phyloP scores from a whole-genome alignment of 2,797 vertebrate genomes.

The Spatula clypeata region DNA sequence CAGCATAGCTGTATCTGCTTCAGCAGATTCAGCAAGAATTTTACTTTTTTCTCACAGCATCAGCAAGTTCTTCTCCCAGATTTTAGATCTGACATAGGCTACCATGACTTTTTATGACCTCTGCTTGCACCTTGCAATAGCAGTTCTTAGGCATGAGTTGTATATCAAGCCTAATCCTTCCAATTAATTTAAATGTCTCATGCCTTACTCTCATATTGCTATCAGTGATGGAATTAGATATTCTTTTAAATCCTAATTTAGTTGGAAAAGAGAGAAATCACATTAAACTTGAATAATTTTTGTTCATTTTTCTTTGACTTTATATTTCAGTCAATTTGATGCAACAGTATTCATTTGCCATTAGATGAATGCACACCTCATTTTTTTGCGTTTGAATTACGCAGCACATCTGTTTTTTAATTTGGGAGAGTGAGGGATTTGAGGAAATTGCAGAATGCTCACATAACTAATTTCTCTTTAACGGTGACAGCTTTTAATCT shows the following conservation, averaged over 20 bases:
- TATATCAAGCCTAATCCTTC: not conserved
- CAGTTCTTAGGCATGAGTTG: not conserved
- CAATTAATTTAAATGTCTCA: conserved; percentile 2
- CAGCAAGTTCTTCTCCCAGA: not conserved
- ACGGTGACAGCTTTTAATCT: conserved; percentile 48
- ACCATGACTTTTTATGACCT: not conserved
- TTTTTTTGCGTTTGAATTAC: conserved; percentile 49
- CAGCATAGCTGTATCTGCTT: not conserved
- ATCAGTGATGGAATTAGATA: conserved; percentile 3
- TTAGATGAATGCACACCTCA: not conserved
- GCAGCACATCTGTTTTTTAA: not conserved
- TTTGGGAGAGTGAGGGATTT: conserved; percentile 37
- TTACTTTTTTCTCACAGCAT: not conserved
- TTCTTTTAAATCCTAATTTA: not conserved
- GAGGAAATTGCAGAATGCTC: conserved; percentile 30
- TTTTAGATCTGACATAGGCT: not conserved
- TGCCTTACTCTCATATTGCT: not conserved
- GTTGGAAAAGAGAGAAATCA: not conserved
- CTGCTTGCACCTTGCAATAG: not conserved
- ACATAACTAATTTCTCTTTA: conserved; percentile 43
- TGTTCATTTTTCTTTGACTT: not conserved
- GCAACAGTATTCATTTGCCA: conserved; percentile 29
- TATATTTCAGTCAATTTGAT: conserved; percentile 39
- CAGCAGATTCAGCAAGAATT: not conserved
- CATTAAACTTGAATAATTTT: not conserved